Percentiles rank a stretch among this genome's conserved stretches.
phyloP scores from a whole-genome alignment of 2,888 invertebrate species.

The Sinopyrophorus schimmeli region DNA sequence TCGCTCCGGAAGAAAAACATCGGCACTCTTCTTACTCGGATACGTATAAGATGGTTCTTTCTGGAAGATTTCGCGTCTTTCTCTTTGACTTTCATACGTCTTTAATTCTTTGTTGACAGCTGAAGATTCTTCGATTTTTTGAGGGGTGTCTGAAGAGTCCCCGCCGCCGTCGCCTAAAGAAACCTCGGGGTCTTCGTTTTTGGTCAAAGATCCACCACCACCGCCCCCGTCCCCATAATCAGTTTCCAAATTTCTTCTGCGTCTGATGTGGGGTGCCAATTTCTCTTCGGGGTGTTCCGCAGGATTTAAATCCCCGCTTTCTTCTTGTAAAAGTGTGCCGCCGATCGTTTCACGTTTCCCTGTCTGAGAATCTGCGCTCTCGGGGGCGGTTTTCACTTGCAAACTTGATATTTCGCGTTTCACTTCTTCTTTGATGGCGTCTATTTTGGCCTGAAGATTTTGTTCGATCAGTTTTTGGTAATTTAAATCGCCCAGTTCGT shows the following conservation, averaged over 20 bases:
- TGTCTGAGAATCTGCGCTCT: conserved; percentile 28
- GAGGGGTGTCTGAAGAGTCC: too few species aligned
- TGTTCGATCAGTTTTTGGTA: conserved; percentile 46
- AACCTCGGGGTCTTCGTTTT: too few species aligned
- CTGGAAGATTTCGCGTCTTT: conserved; percentile 3
- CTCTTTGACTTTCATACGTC: too few species aligned
- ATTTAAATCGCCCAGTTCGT: conserved; percentile 36
- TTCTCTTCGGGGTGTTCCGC: conserved; percentile 39
- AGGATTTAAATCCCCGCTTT: conserved; percentile 47
- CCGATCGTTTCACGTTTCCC: conserved; percentile 42
- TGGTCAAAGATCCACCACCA: too few species aligned
- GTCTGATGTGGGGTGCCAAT: conserved; percentile 43
- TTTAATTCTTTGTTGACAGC: too few species aligned
- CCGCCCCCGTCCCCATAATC: too few species aligned
- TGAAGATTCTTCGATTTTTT: too few species aligned
- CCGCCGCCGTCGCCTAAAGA: not conserved
- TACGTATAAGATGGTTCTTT: conserved; percentile 1
- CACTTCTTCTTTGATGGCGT: conserved; percentile 52
- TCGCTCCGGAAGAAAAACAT: conserved; percentile 49
- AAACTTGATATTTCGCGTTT: conserved; percentile 48
- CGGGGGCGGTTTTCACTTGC: conserved; percentile 15
- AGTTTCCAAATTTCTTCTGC: conserved; percentile 39
- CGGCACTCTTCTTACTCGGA: conserved; percentile 46
- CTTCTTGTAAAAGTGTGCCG: conserved; percentile 45
- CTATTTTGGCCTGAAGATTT: conserved; percentile 51